A percentile compares a stretch with the other conserved stretches of the same genome.
Conservation (phyloP, 2,113 vertebrate species). For the Myotis yumanensis region DNA sequence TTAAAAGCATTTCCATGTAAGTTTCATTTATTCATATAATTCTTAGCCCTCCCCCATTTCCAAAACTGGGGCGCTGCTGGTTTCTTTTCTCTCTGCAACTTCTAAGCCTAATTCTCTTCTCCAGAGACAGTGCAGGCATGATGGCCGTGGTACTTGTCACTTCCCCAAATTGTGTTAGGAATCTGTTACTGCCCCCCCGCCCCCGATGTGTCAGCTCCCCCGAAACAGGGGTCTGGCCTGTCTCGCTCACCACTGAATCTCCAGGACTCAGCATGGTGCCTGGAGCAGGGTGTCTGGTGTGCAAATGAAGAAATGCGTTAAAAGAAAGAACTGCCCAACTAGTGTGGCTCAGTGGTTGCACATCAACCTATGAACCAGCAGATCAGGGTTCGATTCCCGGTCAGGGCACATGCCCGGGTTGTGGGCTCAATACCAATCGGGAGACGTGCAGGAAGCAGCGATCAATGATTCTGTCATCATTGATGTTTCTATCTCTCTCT, state of each 20-base stretch:
- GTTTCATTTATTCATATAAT: no score
- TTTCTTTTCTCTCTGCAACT: neutral
- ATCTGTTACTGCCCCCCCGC: neutral
- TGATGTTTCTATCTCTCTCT: no score
- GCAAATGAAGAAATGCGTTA: neutral
- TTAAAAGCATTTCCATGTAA: neutral
- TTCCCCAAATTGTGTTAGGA: neutral
- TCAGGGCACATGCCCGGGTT: no score
- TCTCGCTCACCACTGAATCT: neutral
- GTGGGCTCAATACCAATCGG: no score
- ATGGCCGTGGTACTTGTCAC: rapidly evolving
- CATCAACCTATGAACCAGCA: no score
- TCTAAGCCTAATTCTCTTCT: neutral
- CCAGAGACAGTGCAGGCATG: neutral
- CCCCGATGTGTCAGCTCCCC: neutral
- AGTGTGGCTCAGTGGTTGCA: no score
- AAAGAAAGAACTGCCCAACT: neutral
- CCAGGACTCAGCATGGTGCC: neutral
- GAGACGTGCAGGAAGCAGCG: no score
- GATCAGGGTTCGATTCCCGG: no score
- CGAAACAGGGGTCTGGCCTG: rapidly evolving
- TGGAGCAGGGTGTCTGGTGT: neutral
- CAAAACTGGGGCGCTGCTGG: neutral
- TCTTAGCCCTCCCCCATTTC: neutral
- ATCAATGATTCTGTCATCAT: no score